Base-by-base conservation (phyloP, 2,797 vertebrate genomes). In the Danio albolineatus region DNA sequence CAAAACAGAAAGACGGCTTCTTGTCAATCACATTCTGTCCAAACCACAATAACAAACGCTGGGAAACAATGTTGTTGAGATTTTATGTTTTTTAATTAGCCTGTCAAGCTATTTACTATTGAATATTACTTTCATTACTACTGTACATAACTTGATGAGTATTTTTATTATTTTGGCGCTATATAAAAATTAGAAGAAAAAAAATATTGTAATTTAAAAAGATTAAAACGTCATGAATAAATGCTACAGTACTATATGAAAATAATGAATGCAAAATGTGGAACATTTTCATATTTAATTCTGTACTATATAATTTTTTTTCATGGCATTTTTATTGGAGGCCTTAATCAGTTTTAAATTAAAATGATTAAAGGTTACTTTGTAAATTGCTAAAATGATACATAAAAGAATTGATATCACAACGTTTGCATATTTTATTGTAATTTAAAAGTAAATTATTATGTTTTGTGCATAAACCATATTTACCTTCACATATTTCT, bases 1-100 rank as follows among this genome's bases (percentile, higher is more conserved):
- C 28, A 53, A 16, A 76, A 83, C n/a, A 76, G 56, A 51, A 56
- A 46, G 51, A 46, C 72, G 60, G 21, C 65, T 76, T 81, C 60
- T 66, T 70, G 73, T 80, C 73, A 60, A 44, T 74, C 51, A 77
- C 54, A 51, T 62, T 67, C 44, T 62, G 12, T 53, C 21, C n/a
- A n/a, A 49, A 72, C 10, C 57, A 65, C 16, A 80, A 67, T 21
- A 59, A 60, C 38, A 43, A 53, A 19, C 39, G 81, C 21, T 48
- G 73, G 64, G 71, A 73, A 79, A 77, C 57, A 53, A 48, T 48
- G 41, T 67, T 53, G 56, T 13, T 46, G 21, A 17, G 41, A 66
- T 56, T n/a, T 14, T 56, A 5, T 3, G 13, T 10, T 44, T 53
- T 28, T 14, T 41, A 53, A 64, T 21, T 16, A 12, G 16, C 21